Evolutionary conservation across 2,797 vertebrate species (phyloP), one percentile per base, ranked within the genome.

Genomic region (Hylomyscus alleni): DNA sequence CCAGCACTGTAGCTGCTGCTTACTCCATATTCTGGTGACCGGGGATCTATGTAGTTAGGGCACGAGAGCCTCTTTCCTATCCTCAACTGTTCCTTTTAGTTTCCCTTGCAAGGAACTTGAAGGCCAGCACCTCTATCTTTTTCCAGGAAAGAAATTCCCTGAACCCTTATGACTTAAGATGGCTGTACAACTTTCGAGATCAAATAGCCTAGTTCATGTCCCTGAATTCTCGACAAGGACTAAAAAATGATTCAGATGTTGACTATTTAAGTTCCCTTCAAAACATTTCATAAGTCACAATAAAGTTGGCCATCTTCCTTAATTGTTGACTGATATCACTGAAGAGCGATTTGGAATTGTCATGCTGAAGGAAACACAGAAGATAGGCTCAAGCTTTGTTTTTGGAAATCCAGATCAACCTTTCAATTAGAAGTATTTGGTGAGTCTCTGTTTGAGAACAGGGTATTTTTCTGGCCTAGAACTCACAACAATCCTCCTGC

Each of bases 21-120:
- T 37, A 65, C 8, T 60, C n/a, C 22, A 13, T 13, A 13, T n/a
- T 17, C 40, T 19, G 24, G 50, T 34, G 24, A 11, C 0, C 0
- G 1, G 19, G n/a, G 50, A 44, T 44, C 17, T 1, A 17, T 0
- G 20, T 0, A 19, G 11, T 12, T 37, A 13, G 3, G 14, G 6
- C 4, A 0, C 6, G 8, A 40, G 82, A 10, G 78, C 14, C 26
- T 15, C 4, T 22, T 78, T 29, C 2, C 34, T 54, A 10, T 14
- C n/a, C 26, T 13, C n/a, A 24, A 13, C 31, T 29, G 6, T 50
- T 12, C n/a, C 19, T 13, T 86, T n/a, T 26, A 2, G 14, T 80
- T n/a, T 75, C 44, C 40, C 6, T 54, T 47, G 12, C 56, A 31
- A 90, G 47, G 24, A 54, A 15, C 52, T 47, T 37, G 58, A 76